Percentiles rank a stretch among this genome's conserved stretches.
Evolutionary conservation across 2,888 invertebrate genomes (phyloP).

Genomic region (Amblyteles armatorius): DNA sequence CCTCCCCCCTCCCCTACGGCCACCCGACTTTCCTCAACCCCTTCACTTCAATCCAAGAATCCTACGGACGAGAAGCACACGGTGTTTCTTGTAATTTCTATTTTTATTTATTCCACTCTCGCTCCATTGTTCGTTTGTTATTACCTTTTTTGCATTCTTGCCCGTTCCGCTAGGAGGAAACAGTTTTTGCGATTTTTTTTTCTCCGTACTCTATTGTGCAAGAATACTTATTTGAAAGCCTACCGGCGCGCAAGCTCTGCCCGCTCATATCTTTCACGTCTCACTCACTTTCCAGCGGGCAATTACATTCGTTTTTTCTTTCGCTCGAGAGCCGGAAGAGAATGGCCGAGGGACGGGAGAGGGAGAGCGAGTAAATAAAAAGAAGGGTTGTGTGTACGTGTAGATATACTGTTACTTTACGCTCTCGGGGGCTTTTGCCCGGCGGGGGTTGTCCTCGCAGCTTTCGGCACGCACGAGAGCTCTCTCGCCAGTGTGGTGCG

Average conservation of each 20-base stretch:
- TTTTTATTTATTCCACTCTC: conserved; percentile 29
- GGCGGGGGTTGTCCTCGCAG: conserved; percentile 22
- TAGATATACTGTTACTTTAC: conserved; percentile 3
- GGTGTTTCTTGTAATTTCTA: conserved; percentile 18
- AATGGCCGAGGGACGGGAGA: conserved; percentile 7
- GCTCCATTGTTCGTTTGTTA: conserved; percentile 17
- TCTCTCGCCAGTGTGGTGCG: conserved; percentile 34
- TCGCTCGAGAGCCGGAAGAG: conserved; percentile 11
- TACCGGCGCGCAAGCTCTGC: not conserved
- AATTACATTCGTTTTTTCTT: conserved; percentile 25
- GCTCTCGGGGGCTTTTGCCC: not conserved
- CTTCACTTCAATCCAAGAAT: not conserved
- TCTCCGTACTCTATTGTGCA: not conserved
- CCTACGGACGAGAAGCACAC: not conserved
- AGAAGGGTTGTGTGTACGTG: conserved; percentile 28
- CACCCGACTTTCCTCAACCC: not conserved
- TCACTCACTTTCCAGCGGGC: conserved; percentile 32
- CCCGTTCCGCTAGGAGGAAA: not conserved
- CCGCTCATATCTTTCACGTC: conserved; percentile 19
- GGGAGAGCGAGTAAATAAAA: not conserved
- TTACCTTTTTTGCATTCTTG: conserved; percentile 3
- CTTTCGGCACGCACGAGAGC: conserved; percentile 51
- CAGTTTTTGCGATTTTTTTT: not conserved
- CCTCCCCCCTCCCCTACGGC: not conserved
- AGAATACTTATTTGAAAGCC: conserved; percentile 32